phyloP scores from a whole-genome alignment of 2,888 invertebrate species.

The Lasioglossum calceatum region DNA sequence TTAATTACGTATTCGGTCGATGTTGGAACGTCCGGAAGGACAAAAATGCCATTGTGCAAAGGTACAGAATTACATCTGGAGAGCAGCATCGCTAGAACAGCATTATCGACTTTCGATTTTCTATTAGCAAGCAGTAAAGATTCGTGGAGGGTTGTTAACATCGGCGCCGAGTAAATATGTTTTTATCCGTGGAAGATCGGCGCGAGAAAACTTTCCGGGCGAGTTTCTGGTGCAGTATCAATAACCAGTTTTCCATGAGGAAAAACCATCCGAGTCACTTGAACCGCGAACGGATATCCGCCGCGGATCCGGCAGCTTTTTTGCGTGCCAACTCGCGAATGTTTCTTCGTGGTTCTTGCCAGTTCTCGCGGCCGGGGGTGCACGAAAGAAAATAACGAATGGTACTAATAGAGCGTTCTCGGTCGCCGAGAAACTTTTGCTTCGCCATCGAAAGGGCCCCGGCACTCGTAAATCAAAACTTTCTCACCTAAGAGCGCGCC shows the following conservation, averaged over 20 bases:
- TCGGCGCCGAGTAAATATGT: constrained; percentile 77
- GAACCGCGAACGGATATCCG: constrained; percentile 73
- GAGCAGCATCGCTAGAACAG: neutral
- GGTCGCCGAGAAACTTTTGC: constrained; percentile 69
- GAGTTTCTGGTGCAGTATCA: constrained; percentile 71
- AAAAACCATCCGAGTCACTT: constrained; percentile 70
- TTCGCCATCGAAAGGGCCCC: constrained; percentile 58
- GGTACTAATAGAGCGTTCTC: constrained; percentile 75
- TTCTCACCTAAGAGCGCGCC: constrained; percentile 69
- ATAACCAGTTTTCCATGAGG: constrained; percentile 73
- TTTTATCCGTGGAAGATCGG: constrained; percentile 69
- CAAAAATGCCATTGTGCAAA: neutral
- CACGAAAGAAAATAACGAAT: constrained; percentile 75
- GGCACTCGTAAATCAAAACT: constrained; percentile 73
- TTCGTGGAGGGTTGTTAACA: constrained; percentile 73
- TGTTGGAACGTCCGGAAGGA: neutral
- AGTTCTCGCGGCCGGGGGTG: constrained; percentile 7
- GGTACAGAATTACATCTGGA: neutral
- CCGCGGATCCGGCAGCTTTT: constrained; percentile 52
- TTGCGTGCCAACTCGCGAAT: constrained; percentile 55
- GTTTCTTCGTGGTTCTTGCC: constrained; percentile 61
- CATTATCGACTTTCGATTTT: neutral
- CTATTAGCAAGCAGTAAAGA: neutral
- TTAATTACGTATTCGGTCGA: neutral
- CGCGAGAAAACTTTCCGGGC: constrained; percentile 56